These are phyloP conservation scores for Cygnus buccinator DNA, from an alignment of 2,113 vertebrate species.

Conservation along the genomic window DNA sequence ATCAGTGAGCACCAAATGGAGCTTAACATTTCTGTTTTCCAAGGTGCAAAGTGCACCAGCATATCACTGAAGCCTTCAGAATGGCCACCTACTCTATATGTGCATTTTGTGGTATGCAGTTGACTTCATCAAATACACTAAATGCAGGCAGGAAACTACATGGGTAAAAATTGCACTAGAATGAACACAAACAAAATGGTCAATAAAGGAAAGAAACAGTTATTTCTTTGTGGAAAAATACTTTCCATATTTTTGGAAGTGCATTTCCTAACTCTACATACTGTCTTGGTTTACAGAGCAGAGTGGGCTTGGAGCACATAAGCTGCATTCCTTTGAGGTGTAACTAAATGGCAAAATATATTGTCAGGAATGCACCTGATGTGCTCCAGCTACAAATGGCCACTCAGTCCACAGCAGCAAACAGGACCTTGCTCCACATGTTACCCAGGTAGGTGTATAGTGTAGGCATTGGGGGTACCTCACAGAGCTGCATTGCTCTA, in stretches of 20 bases:
- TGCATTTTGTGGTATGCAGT: neutral
- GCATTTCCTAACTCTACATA: neutral
- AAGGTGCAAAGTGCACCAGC: neutral
- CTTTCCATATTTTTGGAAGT: neutral
- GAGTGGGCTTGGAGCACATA: neutral
- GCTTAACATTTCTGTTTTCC: neutral
- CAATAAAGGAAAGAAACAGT: neutral
- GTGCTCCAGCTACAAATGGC: neutral
- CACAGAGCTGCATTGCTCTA: neutral
- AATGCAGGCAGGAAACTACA: neutral
- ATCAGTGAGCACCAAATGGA: neutral
- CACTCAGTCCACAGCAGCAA: neutral
- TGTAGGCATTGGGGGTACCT: neutral
- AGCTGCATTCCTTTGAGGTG: neutral
- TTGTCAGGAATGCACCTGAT: neutral
- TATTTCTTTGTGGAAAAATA: neutral
- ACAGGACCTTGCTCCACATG: accelerated
- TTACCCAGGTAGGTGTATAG: neutral
- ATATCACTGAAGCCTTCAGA: neutral
- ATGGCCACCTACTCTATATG: no score
- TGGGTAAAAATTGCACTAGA: neutral
- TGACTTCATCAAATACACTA: neutral
- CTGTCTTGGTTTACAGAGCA: neutral
- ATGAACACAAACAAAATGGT: accelerated
- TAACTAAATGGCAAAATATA: neutral